Base-by-base conservation (phyloP, 2,113 vertebrate genomes). In the Parotia lawesii region DNA sequence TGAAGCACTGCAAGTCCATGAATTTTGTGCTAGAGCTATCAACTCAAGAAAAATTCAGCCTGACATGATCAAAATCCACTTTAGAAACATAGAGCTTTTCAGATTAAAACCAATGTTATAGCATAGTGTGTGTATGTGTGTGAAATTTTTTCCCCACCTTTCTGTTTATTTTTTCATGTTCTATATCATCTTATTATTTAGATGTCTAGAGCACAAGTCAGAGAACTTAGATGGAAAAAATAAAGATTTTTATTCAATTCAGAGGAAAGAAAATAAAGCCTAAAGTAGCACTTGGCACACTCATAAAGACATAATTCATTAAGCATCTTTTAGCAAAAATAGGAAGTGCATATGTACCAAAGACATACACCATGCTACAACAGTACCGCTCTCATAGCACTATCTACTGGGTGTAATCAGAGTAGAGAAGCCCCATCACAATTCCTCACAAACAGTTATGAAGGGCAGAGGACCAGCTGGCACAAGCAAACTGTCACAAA, bases 81-180 rank as follows among this genome's bases (percentile, higher is more conserved):
- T 69, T 4, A 65, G 40, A 80, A 72, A 75, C 5, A 28, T 0
- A 38, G 3, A 18, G 8, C 5, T 56, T 88, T 69, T 73, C 54
- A 44, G n/a, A 48, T 25, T 58, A 70, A 65, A 71, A 27, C 4
- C 38, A 22, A 11, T 35, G 4, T 79, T 76, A 35, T 15, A 51
- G 14, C 3, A 25, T 3, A 45, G 22, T 2, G 3, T 28, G 8
- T n/a, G 20, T 47, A 7, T 24, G 40, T 12, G 19, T 10, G 8
- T 27, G 16, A 25, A 12, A 27, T 10, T 33, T 44, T 25, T 3
- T 11, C 19, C n/a, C 5, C 15, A 56, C 0, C 3, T 28, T 56
- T 67, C 37, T 60, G 3, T 67, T 65, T 53, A 19, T n/a, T 40
- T n/a, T 50, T 84, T 56, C 40, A 28, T 15, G 10, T 53, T 61